A percentile compares a stretch with the other conserved stretches of the same genome.
Evolutionary conservation across 2,888 invertebrate genomes (phyloP).

Genomic region (Phasia obesa): DNA sequence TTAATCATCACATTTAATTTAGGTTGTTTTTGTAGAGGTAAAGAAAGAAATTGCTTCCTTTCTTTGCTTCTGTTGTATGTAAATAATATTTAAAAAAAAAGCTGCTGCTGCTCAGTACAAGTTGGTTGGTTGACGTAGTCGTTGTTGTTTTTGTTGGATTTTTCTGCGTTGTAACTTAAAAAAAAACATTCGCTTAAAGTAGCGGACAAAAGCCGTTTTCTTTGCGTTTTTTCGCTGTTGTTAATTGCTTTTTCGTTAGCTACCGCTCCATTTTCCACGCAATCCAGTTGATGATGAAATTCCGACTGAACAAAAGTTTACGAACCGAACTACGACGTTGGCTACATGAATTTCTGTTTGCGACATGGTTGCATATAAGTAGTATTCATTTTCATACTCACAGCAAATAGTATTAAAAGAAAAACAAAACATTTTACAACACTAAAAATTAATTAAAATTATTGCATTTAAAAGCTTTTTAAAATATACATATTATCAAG

Average conservation of each 20-base stretch:
- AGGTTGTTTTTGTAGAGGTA: constrained; percentile 35
- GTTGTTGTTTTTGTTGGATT: constrained; percentile 63
- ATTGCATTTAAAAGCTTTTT: too few species aligned
- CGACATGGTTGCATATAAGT: background rate
- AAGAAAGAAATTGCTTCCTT: constrained; percentile 59
- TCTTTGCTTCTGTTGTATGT: constrained; percentile 46
- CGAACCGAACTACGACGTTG: background rate
- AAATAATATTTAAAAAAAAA: constrained; percentile 55
- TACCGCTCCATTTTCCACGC: constrained; percentile 82
- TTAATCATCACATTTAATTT: constrained; percentile 65
- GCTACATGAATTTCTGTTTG: background rate
- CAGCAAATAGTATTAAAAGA: background rate
- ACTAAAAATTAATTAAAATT: too few species aligned
- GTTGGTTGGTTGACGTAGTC: constrained; percentile 58
- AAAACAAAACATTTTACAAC: background rate
- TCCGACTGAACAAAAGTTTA: constrained; percentile 77
- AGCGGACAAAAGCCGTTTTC: constrained; percentile 84
- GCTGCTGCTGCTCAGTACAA: constrained; percentile 53
- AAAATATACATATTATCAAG: too few species aligned
- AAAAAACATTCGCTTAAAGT: constrained; percentile 85
- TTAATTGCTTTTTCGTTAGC: constrained; percentile 78
- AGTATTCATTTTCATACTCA: background rate
- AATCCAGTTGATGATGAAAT: constrained; percentile 80
- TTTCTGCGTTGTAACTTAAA: constrained; percentile 70
- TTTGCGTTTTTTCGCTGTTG: constrained; percentile 81